phyloP scores from a whole-genome alignment of 2,113 vertebrate species.

The Ammodytes dubius region DNA sequence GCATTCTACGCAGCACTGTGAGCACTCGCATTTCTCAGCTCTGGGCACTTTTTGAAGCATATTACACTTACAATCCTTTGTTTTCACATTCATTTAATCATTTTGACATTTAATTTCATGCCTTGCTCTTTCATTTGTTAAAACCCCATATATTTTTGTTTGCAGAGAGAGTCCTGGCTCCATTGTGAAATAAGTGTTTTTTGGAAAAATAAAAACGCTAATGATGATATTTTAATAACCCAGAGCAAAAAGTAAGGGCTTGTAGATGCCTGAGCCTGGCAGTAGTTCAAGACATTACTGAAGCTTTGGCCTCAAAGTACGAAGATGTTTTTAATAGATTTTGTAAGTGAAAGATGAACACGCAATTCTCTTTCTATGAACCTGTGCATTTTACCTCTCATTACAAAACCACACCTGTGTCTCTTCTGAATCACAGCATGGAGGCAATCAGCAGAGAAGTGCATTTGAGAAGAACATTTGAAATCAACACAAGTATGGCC shows the following conservation, averaged over 20 bases:
- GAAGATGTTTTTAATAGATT: slow-evolving; percentile 14
- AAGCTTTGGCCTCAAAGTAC: slow-evolving; percentile 23
- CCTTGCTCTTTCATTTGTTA: slow-evolving; percentile 41
- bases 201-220: slow-evolving; percentile 57
- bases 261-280: slow-evolving; percentile 37
- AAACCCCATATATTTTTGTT: slow-evolving; percentile 27
- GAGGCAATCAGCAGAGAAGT: slow-evolving; percentile 39
- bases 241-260: slow-evolving; percentile 27
- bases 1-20: slow-evolving; percentile 21
- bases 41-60: slow-evolving; percentile 39
- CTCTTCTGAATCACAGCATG: slow-evolving; percentile 59
- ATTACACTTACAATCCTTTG: slow-evolving; percentile 39
- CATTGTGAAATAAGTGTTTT: slow-evolving; percentile 42
- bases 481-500: slow-evolving; percentile 15
- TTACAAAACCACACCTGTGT: slow-evolving; percentile 50
- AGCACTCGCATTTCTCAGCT: slow-evolving; percentile 38
- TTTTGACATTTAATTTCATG: slow-evolving; percentile 43
- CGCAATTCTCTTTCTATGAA: not conserved
- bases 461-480: slow-evolving; percentile 17
- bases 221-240: slow-evolving; percentile 75
- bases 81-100: slow-evolving; percentile 56
- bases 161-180: slow-evolving; percentile 12
- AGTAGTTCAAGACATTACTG: slow-evolving; percentile 47
- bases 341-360: slow-evolving; percentile 8
- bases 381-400: slow-evolving; percentile 7